Evolutionary conservation across 2,113 vertebrate species (phyloP), one percentile per base, ranked within the genome.

Genomic region (Cairina moschata): DNA sequence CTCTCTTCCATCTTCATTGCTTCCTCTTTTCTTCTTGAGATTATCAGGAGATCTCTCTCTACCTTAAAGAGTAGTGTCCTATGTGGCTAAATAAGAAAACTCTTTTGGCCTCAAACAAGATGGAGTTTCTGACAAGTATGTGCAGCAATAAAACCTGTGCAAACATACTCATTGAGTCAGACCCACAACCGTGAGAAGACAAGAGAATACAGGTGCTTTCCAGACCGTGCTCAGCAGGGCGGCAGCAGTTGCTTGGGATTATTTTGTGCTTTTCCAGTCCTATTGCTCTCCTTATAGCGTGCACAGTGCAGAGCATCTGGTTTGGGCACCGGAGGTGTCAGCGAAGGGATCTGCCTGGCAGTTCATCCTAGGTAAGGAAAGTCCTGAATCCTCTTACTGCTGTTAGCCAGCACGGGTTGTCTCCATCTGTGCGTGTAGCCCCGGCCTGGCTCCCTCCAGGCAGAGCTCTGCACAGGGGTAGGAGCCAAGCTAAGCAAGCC

Each of bases 351-450:
- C 48, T 83, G 73, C 73, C 42, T 0, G 2, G 55, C 28, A 10
- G 60, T 92, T 94, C n/a, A 20, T 74, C 55, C 72, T 83, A 88
- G 88, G 82, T 74, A 56, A 88, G 80, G 63, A 74, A 60, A 86
- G 38, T 29, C 1, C 1, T 2, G 82, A 77, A 81, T 63, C 13
- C 63, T 76, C 91, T 84, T 50, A 29, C 88, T 42, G 72, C 72
- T 62, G 14, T 40, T 29, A 62, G 50, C 55, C 55, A 74, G 1
- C 0, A 0, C 1, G 10, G 15, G 46, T 86, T 95, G 84, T 77
- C 28, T 87, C 68, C 63, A 46, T 59, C 58, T 74, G 72, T 42
- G 63, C 2, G 0, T 46, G 81, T 50, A 84, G 54, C 42, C 36
- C 38, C 26, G 48, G 81, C 62, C 91, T 73, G 88, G 50, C 72